Conservation (phyloP, 2,888 invertebrate species). For the Emmelina monodactyla region DNA sequence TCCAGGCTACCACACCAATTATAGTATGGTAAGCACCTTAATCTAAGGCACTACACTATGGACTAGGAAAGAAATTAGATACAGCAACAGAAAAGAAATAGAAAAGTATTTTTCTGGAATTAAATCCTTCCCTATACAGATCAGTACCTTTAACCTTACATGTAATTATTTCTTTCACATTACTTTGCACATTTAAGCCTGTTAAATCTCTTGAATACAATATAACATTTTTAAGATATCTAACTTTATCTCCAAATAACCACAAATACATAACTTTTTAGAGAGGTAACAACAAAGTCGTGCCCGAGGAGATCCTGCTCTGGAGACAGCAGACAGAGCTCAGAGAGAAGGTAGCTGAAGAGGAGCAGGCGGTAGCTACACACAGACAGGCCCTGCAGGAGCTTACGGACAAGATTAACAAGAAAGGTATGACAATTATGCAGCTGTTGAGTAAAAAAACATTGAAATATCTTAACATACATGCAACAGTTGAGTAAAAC, state of each 20-base stretch:
- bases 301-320: conserved; percentile 33
- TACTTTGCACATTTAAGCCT: too few relatives aligned
- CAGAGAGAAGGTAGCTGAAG: conserved; percentile 25
- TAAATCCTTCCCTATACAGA: neutral
- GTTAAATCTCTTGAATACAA: too few relatives aligned
- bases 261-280: too few relatives aligned
- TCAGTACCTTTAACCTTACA: too few relatives aligned
- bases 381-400: conserved; percentile 23
- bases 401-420: conserved; percentile 32
- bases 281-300: conserved; percentile 22
- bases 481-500: too few relatives aligned
- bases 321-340: conserved; percentile 36
- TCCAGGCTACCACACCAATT: too few relatives aligned
- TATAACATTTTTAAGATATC: neutral
- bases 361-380: conserved; percentile 25
- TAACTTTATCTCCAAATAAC: conserved; percentile 7
- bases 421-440: conserved; percentile 30
- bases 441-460: neutral
- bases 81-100: too few relatives aligned
- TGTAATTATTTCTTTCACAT: too few relatives aligned
- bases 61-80: too few relatives aligned
- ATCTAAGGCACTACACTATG: too few relatives aligned
- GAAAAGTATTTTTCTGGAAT: neutral
- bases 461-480: too few relatives aligned
- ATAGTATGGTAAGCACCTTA: too few relatives aligned